phyloP scores from a whole-genome alignment of 30 jellyfish, hydroid and myxozoan genomes.

The Hydra vulgaris region DNA sequence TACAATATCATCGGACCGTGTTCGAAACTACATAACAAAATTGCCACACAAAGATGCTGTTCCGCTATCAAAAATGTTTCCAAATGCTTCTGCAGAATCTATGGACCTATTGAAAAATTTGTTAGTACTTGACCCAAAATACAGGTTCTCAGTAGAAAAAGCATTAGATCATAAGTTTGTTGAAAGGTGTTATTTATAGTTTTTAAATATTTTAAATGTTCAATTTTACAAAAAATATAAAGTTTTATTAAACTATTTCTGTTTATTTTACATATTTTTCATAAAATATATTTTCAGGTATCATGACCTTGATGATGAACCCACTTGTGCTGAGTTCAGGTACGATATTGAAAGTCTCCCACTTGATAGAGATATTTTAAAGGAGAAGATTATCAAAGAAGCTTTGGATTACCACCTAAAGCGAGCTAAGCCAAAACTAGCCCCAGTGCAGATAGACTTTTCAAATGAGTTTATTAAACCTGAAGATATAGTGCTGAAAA shows the following conservation, averaged over 20 bases:
- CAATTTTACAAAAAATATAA: background rate
- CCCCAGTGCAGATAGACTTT: slow-evolving; percentile 68
- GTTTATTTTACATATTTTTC: background rate
- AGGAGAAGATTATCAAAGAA: slow-evolving; percentile 61
- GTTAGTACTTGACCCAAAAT: slow-evolving; percentile 76
- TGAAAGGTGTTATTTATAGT: slow-evolving; percentile 24
- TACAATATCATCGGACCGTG: slow-evolving; percentile 83
- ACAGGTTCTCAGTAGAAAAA: slow-evolving; percentile 41
- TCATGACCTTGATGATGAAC: slow-evolving; percentile 88
- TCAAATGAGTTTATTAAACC: slow-evolving; percentile 18
- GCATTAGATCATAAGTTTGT: slow-evolving; percentile 65
- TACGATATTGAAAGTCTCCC: slow-evolving; percentile 62
- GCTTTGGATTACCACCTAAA: slow-evolving; percentile 56
- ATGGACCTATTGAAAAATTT: slow-evolving; percentile 40
- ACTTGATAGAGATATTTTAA: slow-evolving; percentile 36
- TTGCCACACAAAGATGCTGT: slow-evolving; percentile 95
- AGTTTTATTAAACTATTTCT: background rate
- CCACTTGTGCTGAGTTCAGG: slow-evolving; percentile 46
- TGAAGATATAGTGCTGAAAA: background rate
- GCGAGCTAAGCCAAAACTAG: slow-evolving; percentile 52
- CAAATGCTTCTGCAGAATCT: slow-evolving; percentile 54
- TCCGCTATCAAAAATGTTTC: slow-evolving; percentile 48
- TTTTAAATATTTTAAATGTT: background rate
- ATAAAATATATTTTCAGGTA: slow-evolving; percentile 28
- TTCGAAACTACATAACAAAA: slow-evolving; percentile 52